Evolutionary conservation across 2,113 vertebrate genomes (phyloP), one percentile per base, ranked within the genome.

Genomic region (Istiophorus platypterus): DNA sequence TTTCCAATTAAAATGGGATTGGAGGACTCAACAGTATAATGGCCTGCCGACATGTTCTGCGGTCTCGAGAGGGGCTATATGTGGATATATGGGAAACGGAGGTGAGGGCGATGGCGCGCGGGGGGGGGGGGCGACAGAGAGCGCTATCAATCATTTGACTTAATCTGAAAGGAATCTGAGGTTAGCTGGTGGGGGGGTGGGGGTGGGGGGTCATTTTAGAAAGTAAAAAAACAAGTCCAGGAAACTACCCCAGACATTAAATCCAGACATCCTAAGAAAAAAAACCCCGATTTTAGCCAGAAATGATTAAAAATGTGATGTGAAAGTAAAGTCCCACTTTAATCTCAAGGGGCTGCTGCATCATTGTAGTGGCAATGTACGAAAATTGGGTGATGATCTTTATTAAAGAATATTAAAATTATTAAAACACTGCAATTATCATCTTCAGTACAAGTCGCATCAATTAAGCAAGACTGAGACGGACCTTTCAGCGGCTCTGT

Each of bases 1-100:
- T 4, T 27, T n/a, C 20, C 49, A 63, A 82, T 76, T 58, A 69
- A 77, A 81, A 75, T 56, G 29, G 41, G 65, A 78, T 65, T 74
- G 0, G 13, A 37, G 13, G 39, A 26, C 45, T 45, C 27, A n/a
- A 20, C 49, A 37, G 14, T 57, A 14, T n/a, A 72, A 76, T 4
- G 68, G 29, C 52, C 31, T 27, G 67, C 20, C 49, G 76, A 64
- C 49, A 22, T n/a, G 65, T 66, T 26, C 68, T 29, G 45, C 45
- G 41, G 65, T 27, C 49, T 2, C 12, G 56, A 47, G 34, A 56
- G 80, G 24, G 51, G 68, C 39, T 45, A 56, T 56, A 37, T 66
- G 74, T 64, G 74, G 69, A 42, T 37, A 11, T 11, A 41, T 41
- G 51, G 29, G 54, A 63, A 69, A 52, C 20, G 14, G 63, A 81